A percentile compares a stretch with the other conserved stretches of the same genome.
phyloP scores from a whole-genome alignment of 2,888 invertebrate genomes.

The Hydrotaea cyrtoneurina region DNA sequence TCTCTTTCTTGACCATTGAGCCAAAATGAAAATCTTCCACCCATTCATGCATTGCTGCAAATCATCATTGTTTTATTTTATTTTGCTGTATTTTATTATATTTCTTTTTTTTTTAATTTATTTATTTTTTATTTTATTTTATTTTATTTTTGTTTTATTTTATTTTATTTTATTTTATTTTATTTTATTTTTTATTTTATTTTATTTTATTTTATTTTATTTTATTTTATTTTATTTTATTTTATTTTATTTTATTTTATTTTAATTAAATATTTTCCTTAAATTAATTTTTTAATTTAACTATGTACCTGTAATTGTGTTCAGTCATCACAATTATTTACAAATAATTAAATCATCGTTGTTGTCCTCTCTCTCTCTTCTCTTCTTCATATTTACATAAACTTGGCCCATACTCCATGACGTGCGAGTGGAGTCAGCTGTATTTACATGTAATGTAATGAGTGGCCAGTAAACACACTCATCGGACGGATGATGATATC shows the following conservation, averaged over 20 bases:
- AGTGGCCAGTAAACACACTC: slow-evolving; percentile 28
- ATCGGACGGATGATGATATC: not conserved
- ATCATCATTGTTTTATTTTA: no score
- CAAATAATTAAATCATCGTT: slow-evolving; percentile 64
- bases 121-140: no score
- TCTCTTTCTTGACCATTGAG: no score
- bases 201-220: no score
- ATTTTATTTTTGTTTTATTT: no score
- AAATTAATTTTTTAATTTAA: not conserved
- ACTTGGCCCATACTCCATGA: not conserved
- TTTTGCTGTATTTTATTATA: no score
- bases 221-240: not conserved
- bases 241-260: not conserved
- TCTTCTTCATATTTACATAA: not conserved
- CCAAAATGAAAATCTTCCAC: no score
- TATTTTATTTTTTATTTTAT: no score
- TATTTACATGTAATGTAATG: slow-evolving; percentile 19
- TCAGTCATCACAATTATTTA: slow-evolving; percentile 44
- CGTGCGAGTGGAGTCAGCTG: not conserved
- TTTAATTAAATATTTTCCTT: not conserved
- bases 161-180: no score
- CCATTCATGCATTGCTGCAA: no score
- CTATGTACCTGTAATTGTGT: not conserved
- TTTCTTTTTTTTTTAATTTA: no score
- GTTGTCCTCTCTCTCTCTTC: not conserved